These are phyloP conservation scores for Halocaridina rubra DNA, from an alignment of 2,888 invertebrate species.

Conservation along the genomic window DNA sequence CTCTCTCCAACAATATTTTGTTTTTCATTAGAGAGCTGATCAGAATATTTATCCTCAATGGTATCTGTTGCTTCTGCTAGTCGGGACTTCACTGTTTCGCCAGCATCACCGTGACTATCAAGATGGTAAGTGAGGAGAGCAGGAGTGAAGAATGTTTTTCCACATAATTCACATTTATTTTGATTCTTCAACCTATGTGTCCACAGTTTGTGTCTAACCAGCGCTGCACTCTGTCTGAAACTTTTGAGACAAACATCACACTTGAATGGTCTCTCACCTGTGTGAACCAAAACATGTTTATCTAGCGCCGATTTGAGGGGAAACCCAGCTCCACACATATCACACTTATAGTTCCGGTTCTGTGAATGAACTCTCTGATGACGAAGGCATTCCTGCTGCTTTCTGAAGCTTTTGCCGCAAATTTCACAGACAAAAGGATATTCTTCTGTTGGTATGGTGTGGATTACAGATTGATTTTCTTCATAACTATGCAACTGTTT, in stretches of 20 bases:
- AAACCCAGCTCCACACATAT: conserved; percentile 52
- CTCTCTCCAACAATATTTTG: conserved; percentile 2
- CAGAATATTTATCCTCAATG: conserved; percentile 23
- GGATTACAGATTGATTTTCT: conserved; percentile 52
- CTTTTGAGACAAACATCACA: conserved; percentile 65
- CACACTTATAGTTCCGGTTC: conserved; percentile 63
- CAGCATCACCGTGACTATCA: conserved; percentile 60
- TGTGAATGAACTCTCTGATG: conserved; percentile 64
- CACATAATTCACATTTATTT: conserved; percentile 65
- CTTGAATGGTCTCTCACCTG: conserved; percentile 63
- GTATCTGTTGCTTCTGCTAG: conserved; percentile 19
- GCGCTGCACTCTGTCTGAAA: conserved; percentile 64
- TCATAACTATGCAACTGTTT: conserved; percentile 53
- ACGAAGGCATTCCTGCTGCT: conserved; percentile 62
- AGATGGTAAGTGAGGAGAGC: conserved; percentile 58
- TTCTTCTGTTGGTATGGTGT: conserved; percentile 47
- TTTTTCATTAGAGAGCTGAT: conserved; percentile 5
- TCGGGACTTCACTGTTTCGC: conserved; percentile 39
- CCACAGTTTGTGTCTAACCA: conserved; percentile 64
- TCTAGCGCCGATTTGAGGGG: conserved; percentile 61
- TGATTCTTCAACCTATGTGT: conserved; percentile 65
- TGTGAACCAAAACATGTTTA: conserved; percentile 62
- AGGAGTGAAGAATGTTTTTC: conserved; percentile 65
- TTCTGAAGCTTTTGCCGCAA: conserved; percentile 63
- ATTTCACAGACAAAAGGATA: conserved; percentile 52